Evolutionary conservation across 2,888 invertebrate genomes (phyloP).

Genomic region (Pammene aurita): DNA sequence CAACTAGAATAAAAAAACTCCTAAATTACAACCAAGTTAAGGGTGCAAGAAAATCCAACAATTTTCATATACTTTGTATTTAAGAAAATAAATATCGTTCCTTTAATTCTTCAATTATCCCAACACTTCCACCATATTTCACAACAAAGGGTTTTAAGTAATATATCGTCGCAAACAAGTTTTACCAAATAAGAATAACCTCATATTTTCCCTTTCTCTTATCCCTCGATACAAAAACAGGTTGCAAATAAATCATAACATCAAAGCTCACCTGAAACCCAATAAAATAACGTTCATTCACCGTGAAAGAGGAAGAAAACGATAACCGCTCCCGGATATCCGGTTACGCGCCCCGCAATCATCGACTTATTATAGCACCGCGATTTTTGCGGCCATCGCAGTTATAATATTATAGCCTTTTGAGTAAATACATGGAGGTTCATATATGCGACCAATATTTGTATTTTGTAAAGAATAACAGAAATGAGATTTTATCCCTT

Average conservation of each 20-base stretch:
- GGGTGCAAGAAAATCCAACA: no score
- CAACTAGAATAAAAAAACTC: no score
- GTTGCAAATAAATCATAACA: conserved; percentile 58
- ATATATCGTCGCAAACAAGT: conserved; percentile 28
- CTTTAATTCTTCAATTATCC: no score
- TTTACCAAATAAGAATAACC: conserved; percentile 32
- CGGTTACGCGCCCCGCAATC: conserved; percentile 60
- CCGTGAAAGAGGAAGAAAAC: conserved; percentile 62
- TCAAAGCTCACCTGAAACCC: conserved; percentile 59
- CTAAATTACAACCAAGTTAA: no score
- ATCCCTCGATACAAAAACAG: conserved; percentile 35
- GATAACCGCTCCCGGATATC: conserved; percentile 68
- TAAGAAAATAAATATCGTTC: no score
- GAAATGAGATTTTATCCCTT: no score
- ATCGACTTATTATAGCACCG: conserved; percentile 37
- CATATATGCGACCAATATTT: neutral
- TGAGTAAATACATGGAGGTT: conserved; percentile 6
- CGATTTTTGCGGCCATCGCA: conserved; percentile 21
- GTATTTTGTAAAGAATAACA: neutral
- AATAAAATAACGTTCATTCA: conserved; percentile 65
- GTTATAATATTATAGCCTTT: conserved; percentile 19
- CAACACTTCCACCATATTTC: neutral
- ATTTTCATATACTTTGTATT: no score
- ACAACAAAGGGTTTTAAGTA: conserved; percentile 4
- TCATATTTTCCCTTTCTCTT: conserved; percentile 33